Evolutionary conservation across 2,797 vertebrate genomes (phyloP), one percentile per base, ranked within the genome.

Genomic region (Bradypus variegatus): DNA sequence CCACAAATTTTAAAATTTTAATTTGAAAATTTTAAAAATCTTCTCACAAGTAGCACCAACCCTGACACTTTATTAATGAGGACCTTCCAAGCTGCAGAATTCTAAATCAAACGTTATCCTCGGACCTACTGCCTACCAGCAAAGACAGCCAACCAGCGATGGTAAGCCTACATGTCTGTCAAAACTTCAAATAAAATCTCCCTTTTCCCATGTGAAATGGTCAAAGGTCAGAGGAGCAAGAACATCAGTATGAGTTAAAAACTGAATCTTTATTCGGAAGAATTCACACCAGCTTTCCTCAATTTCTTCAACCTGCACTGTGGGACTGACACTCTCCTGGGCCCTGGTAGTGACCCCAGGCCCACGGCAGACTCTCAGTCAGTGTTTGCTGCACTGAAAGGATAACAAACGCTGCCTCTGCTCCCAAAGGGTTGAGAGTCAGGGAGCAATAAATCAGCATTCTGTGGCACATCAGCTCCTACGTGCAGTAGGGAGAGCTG

Each of bases 51-150:
- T 77, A 86, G 8, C 58, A 65, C 67, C 72, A 82, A 86, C 23
- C 16, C 36, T 73, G 64, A 67, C 29, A 62, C 41, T 82, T 80
- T n/a, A 25, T 90, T 87, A 92, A 83, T 69, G 41, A 94, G 50
- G 62, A 84, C 89, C 76, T 83, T 69, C 70, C 41, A 64, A 45
- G 38, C 89, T 70, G 36, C 36, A 41, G 29, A 29, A 31, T 62
- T 78, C 80, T 80, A 81, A 91, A 75, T 86, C 70, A 85, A 27
- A n/a, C 67, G 53, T 10, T 90, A 67, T 76, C 79, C 48, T 92
- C 72, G 64, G 33, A 64, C 82, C 64, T 53, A 79, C 50, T 89
- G 80, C 48, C 73, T 55, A 5, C 38, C 81, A 70, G 64, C 80
- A 89, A 80, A 55, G 55, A 73, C 48, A 82, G 64, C 62, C 65